Evolutionary conservation across 2,888 invertebrate genomes (phyloP), one percentile per base, ranked within the genome.

Genomic region (Plusia festucae): DNA sequence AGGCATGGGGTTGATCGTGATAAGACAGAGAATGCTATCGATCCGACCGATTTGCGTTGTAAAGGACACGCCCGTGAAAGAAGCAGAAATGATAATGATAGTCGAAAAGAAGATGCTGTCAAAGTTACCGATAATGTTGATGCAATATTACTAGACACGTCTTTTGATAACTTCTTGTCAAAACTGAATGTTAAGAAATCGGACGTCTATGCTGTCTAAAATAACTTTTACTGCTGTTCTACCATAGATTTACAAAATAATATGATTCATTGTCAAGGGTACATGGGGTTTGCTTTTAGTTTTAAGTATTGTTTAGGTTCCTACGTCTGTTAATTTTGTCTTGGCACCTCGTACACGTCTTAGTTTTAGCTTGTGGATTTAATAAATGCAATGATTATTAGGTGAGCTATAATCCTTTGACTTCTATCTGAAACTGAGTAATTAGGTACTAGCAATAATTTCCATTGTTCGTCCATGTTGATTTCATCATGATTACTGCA

Each of bases 321-420:
- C n/a, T n/a, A 40, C n/a, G 40, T 40, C 40, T n/a, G 40, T 40
- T 40, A 40, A n/a, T 40, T n/a, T 40, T 40, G n/a, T 40, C 40
- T 40, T 40, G 40, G 40, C 40, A 40, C n/a, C 15, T 40, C n/a
- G n/a, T n/a, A n/a, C 40, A 40, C n/a, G 40, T 40, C n/a, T 34
- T n/a, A n/a, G n/a, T 40, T 40, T 40, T n/a, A 40, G 40, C n/a
- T 40, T 4, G 30, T 40, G 40, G 40, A 13, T 40, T 40, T 40
- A 40, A 40, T 40, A 40, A 40, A 40, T 7, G 6, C n/a, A n/a
- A n/a, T 40, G 0, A 40, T n/a, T 40, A n/a, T 40, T 8, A 9
- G 30, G 30, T 30, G 9, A 9, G n/a, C n/a, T n/a, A 40, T n/a
- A n/a, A 40, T n/a, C 40, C n/a, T 40, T 40, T 40, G 40, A 40